Conservation (phyloP, 2,113 vertebrate genomes). For the Pachycephala philippinensis region DNA sequence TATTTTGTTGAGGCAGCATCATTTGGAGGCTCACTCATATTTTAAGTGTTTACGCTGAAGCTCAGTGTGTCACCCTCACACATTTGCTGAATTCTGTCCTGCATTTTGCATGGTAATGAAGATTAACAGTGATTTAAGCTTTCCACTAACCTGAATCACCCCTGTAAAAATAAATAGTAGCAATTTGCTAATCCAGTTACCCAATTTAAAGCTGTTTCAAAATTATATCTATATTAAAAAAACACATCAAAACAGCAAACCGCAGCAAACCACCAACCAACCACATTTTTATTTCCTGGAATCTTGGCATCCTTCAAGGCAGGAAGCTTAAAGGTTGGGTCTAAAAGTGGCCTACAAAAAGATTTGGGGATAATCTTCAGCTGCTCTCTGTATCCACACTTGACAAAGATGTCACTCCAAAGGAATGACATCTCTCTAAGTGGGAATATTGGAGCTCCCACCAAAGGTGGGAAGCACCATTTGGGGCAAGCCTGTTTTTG, state of each 20-base stretch:
- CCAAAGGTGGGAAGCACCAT: not conserved
- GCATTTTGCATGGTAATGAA: not conserved
- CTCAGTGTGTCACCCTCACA: not conserved
- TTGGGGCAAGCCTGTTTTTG: not conserved
- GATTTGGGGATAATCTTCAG: not conserved
- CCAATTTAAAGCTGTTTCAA: not conserved
- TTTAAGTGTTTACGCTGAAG: not conserved
- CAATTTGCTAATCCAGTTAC: slow-evolving; percentile 20
- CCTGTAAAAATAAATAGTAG: not conserved
- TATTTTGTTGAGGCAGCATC: not conserved
- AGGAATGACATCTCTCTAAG: not conserved
- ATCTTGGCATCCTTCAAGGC: not conserved
- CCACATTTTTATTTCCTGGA: not conserved
- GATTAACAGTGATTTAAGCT: not conserved
- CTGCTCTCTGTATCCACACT: not conserved
- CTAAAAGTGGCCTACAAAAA: not conserved
- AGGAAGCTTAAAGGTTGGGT: not conserved
- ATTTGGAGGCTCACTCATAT: not conserved
- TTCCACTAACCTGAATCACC: slow-evolving; percentile 2
- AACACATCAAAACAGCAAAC: not conserved
- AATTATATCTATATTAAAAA: not conserved
- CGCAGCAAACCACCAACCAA: not conserved
- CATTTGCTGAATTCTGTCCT: not conserved
- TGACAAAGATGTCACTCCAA: not conserved
- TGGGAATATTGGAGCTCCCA: accelerated